Evolutionary conservation across 2,113 vertebrate genomes (phyloP).

Genomic region (Leucopsar rothschildi): DNA sequence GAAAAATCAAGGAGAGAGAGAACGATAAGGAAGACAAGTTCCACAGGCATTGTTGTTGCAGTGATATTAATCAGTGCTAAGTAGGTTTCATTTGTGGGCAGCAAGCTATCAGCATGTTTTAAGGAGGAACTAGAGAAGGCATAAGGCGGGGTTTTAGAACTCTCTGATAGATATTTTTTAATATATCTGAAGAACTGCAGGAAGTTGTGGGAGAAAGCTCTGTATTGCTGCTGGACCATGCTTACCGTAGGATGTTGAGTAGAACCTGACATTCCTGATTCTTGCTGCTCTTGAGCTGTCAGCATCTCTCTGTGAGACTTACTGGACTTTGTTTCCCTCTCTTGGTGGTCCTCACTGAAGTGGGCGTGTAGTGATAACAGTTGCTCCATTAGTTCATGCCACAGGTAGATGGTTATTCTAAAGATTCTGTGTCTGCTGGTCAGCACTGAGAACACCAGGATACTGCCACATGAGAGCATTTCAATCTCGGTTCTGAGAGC

Average conservation of each 20-base stretch:
- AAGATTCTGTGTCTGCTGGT: not conserved
- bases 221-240: not conserved
- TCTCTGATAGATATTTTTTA: not conserved
- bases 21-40: not conserved
- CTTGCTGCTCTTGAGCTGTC: not conserved
- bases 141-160: not conserved
- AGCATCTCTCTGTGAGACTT: not conserved
- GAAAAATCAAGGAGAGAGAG: not conserved
- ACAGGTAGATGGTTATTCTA: not conserved
- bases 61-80: not conserved
- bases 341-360: not conserved
- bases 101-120: not conserved
- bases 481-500: not conserved
- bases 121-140: not conserved
- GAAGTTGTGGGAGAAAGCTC: not conserved
- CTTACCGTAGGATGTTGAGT: not conserved
- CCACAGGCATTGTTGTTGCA: not conserved
- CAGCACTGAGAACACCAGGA: not conserved
- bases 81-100: not conserved
- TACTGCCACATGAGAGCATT: not conserved
- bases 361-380: accelerated
- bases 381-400: not conserved
- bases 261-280: not conserved
- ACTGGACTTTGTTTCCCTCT: not conserved
- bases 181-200: not conserved